phyloP scores from a whole-genome alignment of 2,888 invertebrate genomes.

The Sinhomidia bicolor region DNA sequence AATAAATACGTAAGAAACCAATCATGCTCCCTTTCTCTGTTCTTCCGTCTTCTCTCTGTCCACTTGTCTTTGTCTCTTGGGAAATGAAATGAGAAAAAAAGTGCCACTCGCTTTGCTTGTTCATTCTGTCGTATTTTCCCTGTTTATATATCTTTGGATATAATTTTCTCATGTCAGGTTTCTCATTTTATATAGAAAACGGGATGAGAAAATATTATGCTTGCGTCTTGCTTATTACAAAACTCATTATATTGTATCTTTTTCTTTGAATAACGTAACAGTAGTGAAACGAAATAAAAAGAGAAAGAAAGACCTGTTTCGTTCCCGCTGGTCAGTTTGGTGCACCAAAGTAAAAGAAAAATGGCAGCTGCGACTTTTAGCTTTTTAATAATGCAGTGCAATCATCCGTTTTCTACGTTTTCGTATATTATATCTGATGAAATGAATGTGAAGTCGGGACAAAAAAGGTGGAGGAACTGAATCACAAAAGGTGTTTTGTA shows the following conservation, averaged over 20 bases:
- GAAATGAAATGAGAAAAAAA: slow-evolving; percentile 60
- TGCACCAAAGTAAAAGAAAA: background rate
- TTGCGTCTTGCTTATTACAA: background rate
- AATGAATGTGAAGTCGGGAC: background rate
- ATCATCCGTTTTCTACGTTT: background rate
- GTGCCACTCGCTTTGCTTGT: background rate
- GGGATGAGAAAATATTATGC: background rate
- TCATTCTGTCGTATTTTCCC: background rate
- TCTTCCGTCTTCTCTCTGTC: slow-evolving; percentile 36
- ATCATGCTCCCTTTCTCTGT: slow-evolving; percentile 53
- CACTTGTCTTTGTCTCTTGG: slow-evolving; percentile 54
- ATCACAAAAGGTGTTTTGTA: slow-evolving; percentile 31
- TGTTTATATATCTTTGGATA: background rate
- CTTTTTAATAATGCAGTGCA: slow-evolving; percentile 31
- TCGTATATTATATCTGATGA: background rate
- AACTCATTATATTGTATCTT: background rate
- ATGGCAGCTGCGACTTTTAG: slow-evolving; percentile 50
- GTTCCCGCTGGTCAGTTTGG: background rate
- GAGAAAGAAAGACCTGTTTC: background rate
- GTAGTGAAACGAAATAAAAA: background rate
- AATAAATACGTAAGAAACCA: slow-evolving; percentile 69
- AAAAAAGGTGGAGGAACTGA: background rate
- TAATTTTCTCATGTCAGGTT: background rate
- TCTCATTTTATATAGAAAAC: background rate
- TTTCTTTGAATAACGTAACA: background rate